Evolutionary conservation across 2,888 invertebrate species (phyloP), one percentile per base, ranked within the genome.

Genomic region (Nomada hirtipes): DNA sequence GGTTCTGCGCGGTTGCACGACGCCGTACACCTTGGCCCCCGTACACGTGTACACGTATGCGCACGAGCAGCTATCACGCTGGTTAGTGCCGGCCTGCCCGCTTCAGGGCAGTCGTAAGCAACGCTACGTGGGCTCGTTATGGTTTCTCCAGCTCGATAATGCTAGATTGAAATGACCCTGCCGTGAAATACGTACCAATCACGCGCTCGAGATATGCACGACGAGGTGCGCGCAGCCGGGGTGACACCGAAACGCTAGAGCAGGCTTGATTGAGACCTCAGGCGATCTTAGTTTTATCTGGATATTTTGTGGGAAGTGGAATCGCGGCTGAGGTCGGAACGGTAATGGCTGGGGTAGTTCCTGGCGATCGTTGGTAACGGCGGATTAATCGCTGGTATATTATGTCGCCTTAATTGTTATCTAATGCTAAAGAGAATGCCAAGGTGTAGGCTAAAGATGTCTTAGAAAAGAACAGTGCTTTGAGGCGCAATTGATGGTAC

Each of bases 131-230:
- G 88, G 87, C 90, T 90, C 90, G 90, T 90, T 90, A 90, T 88
- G 90, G 86, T 88, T 89, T 90, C 90, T 80, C 81, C 79, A 74
- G 88, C 87, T 87, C 89, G 89, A 91, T 90, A 89, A 91, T 88
- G 90, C 84, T 81, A 89, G 89, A 91, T 91, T 79, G 89, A 86
- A 91, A 91, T 87, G 91, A 90, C 86, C 84, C 86, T 81, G 85
- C 88, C 76, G 84, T 91, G 91, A 90, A 90, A 90, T 90, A 90
- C 88, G 90, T 85, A 85, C 81, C 89, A 86, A 89, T 90, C 90
- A 86, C 74, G 78, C 70, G 47, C 42, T 55, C 47, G 55, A 67
- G 76, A 79, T 79, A 79, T 47, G 73, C 70, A 74, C 68, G 67
- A 70, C 47, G 78, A 55, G 73, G 61, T 70, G 69, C 60, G 65